phyloP scores from a whole-genome alignment of 2,888 invertebrate species.

The Anagyrus pseudococci region DNA sequence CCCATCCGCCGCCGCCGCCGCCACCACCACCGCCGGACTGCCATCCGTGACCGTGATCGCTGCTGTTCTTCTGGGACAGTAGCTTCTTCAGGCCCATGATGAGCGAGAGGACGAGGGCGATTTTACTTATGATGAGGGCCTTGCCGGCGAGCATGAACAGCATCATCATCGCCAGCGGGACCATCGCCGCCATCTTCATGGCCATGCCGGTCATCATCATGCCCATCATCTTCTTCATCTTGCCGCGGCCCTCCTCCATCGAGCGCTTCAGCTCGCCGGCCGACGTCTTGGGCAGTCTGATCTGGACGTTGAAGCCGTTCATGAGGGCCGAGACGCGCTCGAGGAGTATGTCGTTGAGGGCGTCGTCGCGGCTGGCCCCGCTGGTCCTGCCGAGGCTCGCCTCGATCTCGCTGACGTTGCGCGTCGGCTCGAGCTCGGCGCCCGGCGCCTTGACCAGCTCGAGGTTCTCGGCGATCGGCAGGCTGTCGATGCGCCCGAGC shows the following conservation, averaged over 20 bases:
- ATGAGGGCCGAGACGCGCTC: slow-evolving; percentile 76
- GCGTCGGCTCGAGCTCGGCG: slow-evolving; percentile 47
- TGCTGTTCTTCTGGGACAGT: slow-evolving; percentile 71
- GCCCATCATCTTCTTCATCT: slow-evolving; percentile 91
- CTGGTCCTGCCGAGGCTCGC: slow-evolving; percentile 70
- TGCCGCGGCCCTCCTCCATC: slow-evolving; percentile 82
- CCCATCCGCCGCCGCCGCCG: slow-evolving; percentile 71
- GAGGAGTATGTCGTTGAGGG: slow-evolving; percentile 73
- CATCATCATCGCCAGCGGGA: slow-evolving; percentile 81
- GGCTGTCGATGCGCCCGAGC: slow-evolving; percentile 73
- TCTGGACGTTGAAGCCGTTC: slow-evolving; percentile 77
- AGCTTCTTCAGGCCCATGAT: slow-evolving; percentile 85
- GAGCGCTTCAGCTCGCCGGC: slow-evolving; percentile 73
- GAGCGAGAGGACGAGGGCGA: slow-evolving; percentile 81
- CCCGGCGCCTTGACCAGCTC: slow-evolving; percentile 69
- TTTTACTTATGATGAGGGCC: slow-evolving; percentile 82
- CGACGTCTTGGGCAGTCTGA: slow-evolving; percentile 76
- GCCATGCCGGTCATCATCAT: slow-evolving; percentile 90
- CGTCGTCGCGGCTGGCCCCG: slow-evolving; percentile 71
- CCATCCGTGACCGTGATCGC: slow-evolving; percentile 55
- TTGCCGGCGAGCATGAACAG: slow-evolving; percentile 85
- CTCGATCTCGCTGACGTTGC: slow-evolving; percentile 66
- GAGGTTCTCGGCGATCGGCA: slow-evolving; percentile 71
- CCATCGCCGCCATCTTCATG: slow-evolving; percentile 83
- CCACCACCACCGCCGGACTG: slow-evolving; percentile 58